Evolutionary conservation across 2,797 vertebrate genomes (phyloP), one percentile per base, ranked within the genome.

Genomic region (Paguma larvata): DNA sequence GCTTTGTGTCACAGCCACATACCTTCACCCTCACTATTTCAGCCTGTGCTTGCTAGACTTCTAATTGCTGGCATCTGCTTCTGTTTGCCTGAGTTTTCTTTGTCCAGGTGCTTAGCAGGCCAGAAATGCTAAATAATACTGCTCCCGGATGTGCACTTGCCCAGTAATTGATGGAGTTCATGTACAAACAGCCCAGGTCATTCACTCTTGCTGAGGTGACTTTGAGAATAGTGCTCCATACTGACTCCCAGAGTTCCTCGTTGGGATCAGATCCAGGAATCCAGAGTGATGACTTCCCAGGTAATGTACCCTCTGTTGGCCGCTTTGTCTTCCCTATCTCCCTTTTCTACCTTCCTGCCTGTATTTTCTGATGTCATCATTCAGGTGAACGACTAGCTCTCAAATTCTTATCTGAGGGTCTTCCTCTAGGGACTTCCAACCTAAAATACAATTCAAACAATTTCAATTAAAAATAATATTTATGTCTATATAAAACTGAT

Each of bases 361-460:
- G 10, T 44, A 59, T 87, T 59, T 89, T 19, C 72, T 85, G 41
- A 77, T 21, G 4, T 51, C 19, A 27, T n/a, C 19, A 63, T 18
- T 65, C 38, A 82, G 30, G 30, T 89, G 15, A 95, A 56, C n/a
- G 51, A 2, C 46, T 53, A 30, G 2, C 4, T n/a, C 32, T 67
- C 30, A 25, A 82, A 82, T 68, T 51, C 27, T 80, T 77, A n/a
- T 83, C 53, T 87, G 19, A 44, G 70, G 63, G 14, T 46, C 25
- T 77, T 92, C 48, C 91, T 89, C 8, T 59, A 73, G 67, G 30
- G 46, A 87, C 88, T 92, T 21, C 3, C 16, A 94, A 67, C 2
- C 6, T 53, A 91, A 85, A 65, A 67, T 19, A 73, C 3, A 59
- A 78, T 80, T 84, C 46, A 75, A 82, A 89, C 2, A 83, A 83